A percentile compares a stretch with the other conserved stretches of the same genome.
These are phyloP conservation scores for Chrysodeixis includens DNA, from an alignment of 2,888 invertebrate species.

Conservation along the genomic window DNA sequence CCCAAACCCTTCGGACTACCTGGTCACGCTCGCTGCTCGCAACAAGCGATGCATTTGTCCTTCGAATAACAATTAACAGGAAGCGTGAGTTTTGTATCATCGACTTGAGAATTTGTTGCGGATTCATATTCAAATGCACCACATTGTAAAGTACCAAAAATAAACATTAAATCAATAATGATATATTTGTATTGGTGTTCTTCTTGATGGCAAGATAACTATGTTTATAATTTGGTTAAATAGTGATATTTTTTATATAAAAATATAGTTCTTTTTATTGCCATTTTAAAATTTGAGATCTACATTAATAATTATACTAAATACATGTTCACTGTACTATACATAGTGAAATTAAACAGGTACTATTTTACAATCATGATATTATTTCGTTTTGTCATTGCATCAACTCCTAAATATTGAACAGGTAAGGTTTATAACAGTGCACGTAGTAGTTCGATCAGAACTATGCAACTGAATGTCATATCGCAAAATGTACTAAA, in stretches of 20 bases:
- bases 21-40: slow-evolving; percentile 24
- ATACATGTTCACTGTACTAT: slow-evolving; percentile 52
- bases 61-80: slow-evolving; percentile 24
- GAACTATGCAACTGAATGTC: slow-evolving; percentile 38
- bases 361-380: slow-evolving; percentile 60
- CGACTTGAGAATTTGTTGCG: slow-evolving; percentile 27
- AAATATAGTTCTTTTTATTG: slow-evolving; percentile 60
- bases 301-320: slow-evolving; percentile 55
- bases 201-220: slow-evolving; percentile 53
- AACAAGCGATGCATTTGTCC: slow-evolving; percentile 27
- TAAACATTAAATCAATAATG: slow-evolving; percentile 29
- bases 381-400: slow-evolving; percentile 46
- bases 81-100: slow-evolving; percentile 26
- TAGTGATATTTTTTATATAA: slow-evolving; percentile 49
- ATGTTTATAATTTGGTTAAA: slow-evolving; percentile 46
- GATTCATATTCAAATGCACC: slow-evolving; percentile 20
- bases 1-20: slow-evolving; percentile 30
- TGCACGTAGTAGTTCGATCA: slow-evolving; percentile 34
- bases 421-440: slow-evolving; percentile 23
- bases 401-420: slow-evolving; percentile 41
- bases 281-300: slow-evolving; percentile 64
- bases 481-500: slow-evolving; percentile 39
- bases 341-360: slow-evolving; percentile 54
- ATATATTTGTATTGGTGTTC: slow-evolving; percentile 37
- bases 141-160: slow-evolving; percentile 30